phyloP scores from a whole-genome alignment of 2,888 invertebrate species.

The Chromoteleia sp. region DNA sequence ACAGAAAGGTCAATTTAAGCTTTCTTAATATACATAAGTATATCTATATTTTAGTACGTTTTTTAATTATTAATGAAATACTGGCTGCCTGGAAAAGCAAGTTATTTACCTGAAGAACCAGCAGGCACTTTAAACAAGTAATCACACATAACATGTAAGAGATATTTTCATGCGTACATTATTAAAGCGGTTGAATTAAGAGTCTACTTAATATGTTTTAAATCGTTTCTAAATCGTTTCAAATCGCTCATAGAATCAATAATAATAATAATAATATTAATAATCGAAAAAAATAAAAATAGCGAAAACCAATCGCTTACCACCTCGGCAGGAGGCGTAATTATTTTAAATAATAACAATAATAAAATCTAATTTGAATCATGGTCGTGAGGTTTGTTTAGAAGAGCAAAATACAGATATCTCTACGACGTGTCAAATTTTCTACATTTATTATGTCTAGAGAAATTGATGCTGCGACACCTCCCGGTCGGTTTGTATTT shows the following conservation, averaged over 20 bases:
- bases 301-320: too few relatives aligned
- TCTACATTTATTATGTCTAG: too few relatives aligned
- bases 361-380: too few relatives aligned
- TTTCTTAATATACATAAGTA: not conserved
- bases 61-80: not conserved
- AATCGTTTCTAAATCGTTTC: too few relatives aligned
- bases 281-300: too few relatives aligned
- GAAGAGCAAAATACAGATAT: too few relatives aligned
- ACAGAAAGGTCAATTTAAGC: not conserved
- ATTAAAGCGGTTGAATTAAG: conserved; percentile 34
- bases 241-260: conserved; percentile 32
- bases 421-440: too few relatives aligned
- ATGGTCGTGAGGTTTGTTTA: too few relatives aligned
- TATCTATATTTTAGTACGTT: not conserved
- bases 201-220: not conserved
- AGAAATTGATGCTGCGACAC: too few relatives aligned
- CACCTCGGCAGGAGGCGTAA: too few relatives aligned
- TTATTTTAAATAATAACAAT: not conserved
- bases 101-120: conserved; percentile 60
- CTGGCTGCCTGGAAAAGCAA: conserved; percentile 51
- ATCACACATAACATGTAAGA: conserved; percentile 57
- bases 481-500: too few relatives aligned
- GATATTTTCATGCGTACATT: conserved; percentile 54
- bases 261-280: not conserved
- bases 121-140: conserved; percentile 62